A percentile compares a stretch with the other conserved stretches of the same genome.
These are phyloP conservation scores for Mobula birostris DNA, from an alignment of 2,113 vertebrate species.

Conservation along the genomic window DNA sequence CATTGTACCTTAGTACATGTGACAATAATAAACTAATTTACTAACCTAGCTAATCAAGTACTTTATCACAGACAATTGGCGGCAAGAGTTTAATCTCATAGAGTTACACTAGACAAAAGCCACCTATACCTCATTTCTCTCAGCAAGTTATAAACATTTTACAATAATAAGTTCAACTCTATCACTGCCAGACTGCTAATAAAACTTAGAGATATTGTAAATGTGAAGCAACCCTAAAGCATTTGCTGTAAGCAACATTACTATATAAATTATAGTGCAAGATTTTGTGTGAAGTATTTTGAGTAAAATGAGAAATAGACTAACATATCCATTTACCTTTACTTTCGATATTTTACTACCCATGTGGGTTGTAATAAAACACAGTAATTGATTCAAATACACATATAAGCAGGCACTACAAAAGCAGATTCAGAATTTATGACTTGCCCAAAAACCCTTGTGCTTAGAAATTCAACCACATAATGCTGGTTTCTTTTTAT, in stretches of 20 bases:
- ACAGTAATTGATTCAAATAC: not conserved
- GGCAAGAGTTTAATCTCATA: not conserved
- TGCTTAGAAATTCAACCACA: too few species aligned
- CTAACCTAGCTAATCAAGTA: not conserved
- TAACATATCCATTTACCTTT: not conserved
- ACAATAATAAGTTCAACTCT: not conserved
- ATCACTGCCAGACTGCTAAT: not conserved
- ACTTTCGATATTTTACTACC: not conserved
- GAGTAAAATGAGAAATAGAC: not conserved
- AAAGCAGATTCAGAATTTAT: not conserved
- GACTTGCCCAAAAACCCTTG: not conserved
- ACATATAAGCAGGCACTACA: not conserved
- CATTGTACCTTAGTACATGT: too few species aligned
- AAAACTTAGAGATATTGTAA: not conserved
- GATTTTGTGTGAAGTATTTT: not conserved
- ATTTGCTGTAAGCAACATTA: not conserved
- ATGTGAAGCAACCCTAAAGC: constrained; percentile 19
- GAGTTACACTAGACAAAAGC: not conserved
- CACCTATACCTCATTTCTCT: not conserved
- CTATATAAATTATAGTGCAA: not conserved
- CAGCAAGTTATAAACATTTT: not conserved
- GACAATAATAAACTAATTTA: too few species aligned
- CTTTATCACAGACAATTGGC: not conserved
- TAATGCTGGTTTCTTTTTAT: too few species aligned
- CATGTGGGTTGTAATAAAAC: not conserved